Conservation (phyloP, 37 sponge, comb jelly and placozoan species). For the Eunapius fragilis region DNA sequence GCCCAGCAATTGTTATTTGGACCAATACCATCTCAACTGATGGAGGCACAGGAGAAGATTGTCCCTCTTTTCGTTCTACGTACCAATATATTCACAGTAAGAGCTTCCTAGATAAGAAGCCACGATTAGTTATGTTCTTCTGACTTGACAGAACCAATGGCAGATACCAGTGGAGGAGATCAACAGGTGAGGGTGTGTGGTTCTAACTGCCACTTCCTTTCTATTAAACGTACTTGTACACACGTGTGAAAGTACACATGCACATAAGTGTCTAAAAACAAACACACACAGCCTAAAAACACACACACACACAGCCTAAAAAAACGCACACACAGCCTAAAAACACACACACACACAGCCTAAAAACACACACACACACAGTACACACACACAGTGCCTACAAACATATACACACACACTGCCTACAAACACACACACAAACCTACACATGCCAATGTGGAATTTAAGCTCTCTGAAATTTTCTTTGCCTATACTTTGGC, state of each 20-base stretch:
- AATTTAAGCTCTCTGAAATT: no score
- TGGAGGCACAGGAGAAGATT: constrained; percentile 50
- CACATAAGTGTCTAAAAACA: no score
- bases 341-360: no score
- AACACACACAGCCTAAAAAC: no score
- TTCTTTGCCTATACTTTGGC: no score
- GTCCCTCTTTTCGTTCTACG: constrained; percentile 62
- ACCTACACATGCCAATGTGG: no score
- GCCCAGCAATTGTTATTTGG: constrained; percentile 55
- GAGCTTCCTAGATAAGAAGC: neutral
- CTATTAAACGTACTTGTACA: no score
- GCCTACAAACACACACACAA: neutral
- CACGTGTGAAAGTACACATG: no score
- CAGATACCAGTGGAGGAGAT: constrained; percentile 60
- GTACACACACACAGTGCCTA: no score
- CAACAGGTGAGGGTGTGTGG: constrained; percentile 33
- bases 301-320: no score
- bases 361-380: neutral
- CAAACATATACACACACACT: neutral
- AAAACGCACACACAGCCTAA: no score
- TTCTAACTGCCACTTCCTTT: no score
- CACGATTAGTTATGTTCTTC: neutral
- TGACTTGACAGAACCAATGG: constrained; percentile 63
- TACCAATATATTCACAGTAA: constrained; percentile 58
- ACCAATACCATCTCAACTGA: constrained; percentile 48